Evolutionary conservation across 2,888 invertebrate species (phyloP).

Genomic region (Synanthedon vespiformis): DNA sequence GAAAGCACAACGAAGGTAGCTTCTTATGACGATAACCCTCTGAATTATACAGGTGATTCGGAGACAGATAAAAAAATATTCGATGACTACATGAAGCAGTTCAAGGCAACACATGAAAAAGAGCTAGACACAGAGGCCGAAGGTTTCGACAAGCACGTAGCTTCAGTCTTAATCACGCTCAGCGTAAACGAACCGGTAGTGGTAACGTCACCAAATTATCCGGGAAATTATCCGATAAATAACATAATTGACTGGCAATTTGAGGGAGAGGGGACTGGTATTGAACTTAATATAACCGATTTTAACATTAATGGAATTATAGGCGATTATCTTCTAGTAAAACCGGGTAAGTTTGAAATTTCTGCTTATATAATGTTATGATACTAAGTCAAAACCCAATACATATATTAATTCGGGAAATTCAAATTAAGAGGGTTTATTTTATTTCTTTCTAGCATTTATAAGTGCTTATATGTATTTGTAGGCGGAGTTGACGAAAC

Average conservation of each 20-base stretch:
- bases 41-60: constrained; percentile 13
- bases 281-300: constrained; percentile 53
- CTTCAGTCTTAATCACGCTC: constrained; percentile 24
- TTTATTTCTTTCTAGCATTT: too few species aligned
- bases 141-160: constrained; percentile 15
- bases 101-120: constrained; percentile 18
- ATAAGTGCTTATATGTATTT: neutral
- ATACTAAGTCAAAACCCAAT: too few species aligned
- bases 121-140: constrained; percentile 23
- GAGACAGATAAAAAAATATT: constrained; percentile 15
- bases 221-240: constrained; percentile 34
- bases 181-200: constrained; percentile 25
- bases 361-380: too few species aligned
- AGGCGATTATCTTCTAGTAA: constrained; percentile 49
- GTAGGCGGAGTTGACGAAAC: constrained; percentile 38
- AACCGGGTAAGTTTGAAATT: constrained; percentile 38
- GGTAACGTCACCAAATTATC: constrained; percentile 41
- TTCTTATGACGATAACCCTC: neutral
- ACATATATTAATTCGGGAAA: too few species aligned
- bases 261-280: constrained; percentile 45
- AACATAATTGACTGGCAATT: constrained; percentile 45
- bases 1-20: constrained; percentile 2
- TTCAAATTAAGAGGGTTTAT: too few species aligned
- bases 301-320: constrained; percentile 38
- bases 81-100: constrained; percentile 19